Evolutionary conservation across 2,888 invertebrate genomes (phyloP).

Genomic region (Trissolcus japonicus): DNA sequence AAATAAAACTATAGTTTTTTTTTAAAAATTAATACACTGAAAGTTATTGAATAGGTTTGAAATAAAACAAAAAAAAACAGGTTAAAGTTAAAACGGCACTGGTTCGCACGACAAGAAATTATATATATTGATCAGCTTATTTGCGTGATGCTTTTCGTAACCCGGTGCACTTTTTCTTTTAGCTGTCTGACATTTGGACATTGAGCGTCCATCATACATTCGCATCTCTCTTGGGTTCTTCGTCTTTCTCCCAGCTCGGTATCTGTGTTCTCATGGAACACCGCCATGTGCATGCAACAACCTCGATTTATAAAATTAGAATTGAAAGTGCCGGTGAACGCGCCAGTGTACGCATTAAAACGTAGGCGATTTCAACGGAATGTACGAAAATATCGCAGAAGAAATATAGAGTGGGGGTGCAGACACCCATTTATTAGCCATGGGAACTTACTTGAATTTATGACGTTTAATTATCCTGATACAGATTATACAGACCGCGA

Average conservation of each 20-base stretch:
- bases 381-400: conserved; percentile 58
- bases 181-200: conserved; percentile 54
- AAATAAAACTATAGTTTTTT: no score
- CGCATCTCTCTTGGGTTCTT: conserved; percentile 35
- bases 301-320: conserved; percentile 63
- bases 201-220: conserved; percentile 43
- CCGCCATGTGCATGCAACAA: conserved; percentile 57
- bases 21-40: no score
- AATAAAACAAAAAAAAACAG: no score
- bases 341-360: conserved; percentile 56
- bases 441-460: conserved; percentile 41
- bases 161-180: conserved; percentile 43
- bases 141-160: conserved; percentile 40
- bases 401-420: conserved; percentile 38
- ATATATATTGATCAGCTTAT: conserved; percentile 33
- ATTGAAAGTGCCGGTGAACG: conserved; percentile 61
- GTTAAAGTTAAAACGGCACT: no score
- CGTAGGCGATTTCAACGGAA: conserved; percentile 59
- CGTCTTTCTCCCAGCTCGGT: conserved; percentile 40
- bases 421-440: conserved; percentile 51
- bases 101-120: conserved; percentile 18
- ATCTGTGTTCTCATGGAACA: conserved; percentile 47
- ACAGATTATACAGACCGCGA: no score
- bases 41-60: no score
- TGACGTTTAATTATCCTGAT: conserved; percentile 24